Conservation (phyloP, 2,888 invertebrate species). For the Temnothorax ravouxi region DNA sequence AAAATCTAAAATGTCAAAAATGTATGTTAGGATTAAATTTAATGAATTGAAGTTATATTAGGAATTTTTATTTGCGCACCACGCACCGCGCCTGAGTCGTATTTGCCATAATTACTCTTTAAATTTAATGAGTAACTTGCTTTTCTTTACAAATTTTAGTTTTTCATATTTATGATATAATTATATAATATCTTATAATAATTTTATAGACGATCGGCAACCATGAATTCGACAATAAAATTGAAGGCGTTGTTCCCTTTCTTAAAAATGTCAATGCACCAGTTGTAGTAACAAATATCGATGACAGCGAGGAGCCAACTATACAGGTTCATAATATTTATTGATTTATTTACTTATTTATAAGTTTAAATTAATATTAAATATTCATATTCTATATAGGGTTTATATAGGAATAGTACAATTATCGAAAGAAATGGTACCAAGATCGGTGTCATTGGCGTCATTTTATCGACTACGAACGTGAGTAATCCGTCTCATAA, state of each 20-base stretch:
- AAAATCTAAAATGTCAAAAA: background rate
- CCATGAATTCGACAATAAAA: conserved; percentile 94
- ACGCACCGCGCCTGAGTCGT: too few relatives aligned
- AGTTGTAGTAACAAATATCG: conserved; percentile 92
- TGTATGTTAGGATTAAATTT: background rate
- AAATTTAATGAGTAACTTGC: background rate
- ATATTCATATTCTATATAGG: conserved; percentile 85
- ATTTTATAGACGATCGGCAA: conserved; percentile 92
- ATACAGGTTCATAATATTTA: conserved; percentile 82
- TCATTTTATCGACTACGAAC: conserved; percentile 90
- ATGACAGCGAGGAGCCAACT: conserved; percentile 90
- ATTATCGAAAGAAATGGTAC: conserved; percentile 89
- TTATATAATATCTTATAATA: background rate
- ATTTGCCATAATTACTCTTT: too few relatives aligned
- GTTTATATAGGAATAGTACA: conserved; percentile 89
- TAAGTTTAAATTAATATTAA: background rate
- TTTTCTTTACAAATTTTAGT: background rate
- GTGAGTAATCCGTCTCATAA: conserved; percentile 85
- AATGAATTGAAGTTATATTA: background rate
- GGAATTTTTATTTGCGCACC: too few relatives aligned
- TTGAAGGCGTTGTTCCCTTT: conserved; percentile 91
- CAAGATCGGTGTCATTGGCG: conserved; percentile 93
- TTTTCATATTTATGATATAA: background rate
- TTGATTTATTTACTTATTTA: background rate
- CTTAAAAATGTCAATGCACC: conserved; percentile 89